Base-by-base conservation (phyloP, 2,888 invertebrate species). In the Aelia acuminata region DNA sequence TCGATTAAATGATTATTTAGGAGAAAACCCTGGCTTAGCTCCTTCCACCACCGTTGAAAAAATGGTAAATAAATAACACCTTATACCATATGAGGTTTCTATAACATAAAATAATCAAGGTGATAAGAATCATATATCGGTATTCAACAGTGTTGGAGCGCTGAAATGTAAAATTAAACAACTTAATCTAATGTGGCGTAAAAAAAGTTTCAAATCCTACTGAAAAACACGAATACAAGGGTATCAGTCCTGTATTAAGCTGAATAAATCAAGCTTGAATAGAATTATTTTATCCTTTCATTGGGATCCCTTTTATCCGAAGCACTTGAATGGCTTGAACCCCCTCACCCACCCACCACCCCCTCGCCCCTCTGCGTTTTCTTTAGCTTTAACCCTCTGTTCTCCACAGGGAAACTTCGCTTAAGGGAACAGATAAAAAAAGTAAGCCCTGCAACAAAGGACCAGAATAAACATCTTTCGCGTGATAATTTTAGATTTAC, bases 281-380 rank as follows among this genome's bases (percentile, higher is more conserved):
- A 43, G 80, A 80, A 80, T 80, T 80, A 80, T 43, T 80, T 80
- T 80, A 80, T 80, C 80, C 43, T 43, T 80, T 80, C 80, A 80
- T 80, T 43, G 80, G 43, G 11, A 80, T 80, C 43, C 80, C 80
- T 43, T 80, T 80, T n/a, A 80, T 39, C 39, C 22, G 80, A 39
- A 80, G 80, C 43, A 43, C 43, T 43, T 80, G 80, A 80, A 80
- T 80, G 80, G 80, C 22, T 80, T 80, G 43, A 43, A 39, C 80
- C 39, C n/a, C 20, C 8, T 0, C 53, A 22, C 22, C 5, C n/a
- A 43, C 80, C 80, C 22, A 22, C 20, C 3, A 3, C 53, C 53
- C 3, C 5, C n/a, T 5, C 49, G 18, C 49, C 3, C 20, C 75
- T 75, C 5, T 75, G 80, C 80, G 22, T 80, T 80, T 80, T 80